These are phyloP conservation scores for Heteropelma amictum DNA, from an alignment of 2,888 invertebrate genomes.

Conservation along the genomic window DNA sequence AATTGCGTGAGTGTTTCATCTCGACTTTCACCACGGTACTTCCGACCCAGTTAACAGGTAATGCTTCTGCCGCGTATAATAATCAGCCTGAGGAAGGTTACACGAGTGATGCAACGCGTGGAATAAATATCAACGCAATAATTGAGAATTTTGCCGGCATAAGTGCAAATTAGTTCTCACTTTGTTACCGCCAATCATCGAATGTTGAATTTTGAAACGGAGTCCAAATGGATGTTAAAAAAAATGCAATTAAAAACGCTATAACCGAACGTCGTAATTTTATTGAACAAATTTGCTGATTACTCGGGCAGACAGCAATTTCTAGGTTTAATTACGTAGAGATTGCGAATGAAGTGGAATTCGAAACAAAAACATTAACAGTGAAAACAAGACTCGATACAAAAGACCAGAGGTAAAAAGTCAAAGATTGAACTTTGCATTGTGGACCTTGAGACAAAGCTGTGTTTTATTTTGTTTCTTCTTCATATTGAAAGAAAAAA, in stretches of 20 bases:
- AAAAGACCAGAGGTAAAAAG: not conserved
- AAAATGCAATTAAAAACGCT: not conserved
- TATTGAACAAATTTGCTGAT: conserved; percentile 7
- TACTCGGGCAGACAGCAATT: too few species aligned
- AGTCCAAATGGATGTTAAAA: conserved; percentile 27
- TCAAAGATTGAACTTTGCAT: conserved; percentile 42
- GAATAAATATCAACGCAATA: conserved; percentile 40
- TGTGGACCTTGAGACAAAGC: not conserved
- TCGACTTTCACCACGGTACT: conserved; percentile 34
- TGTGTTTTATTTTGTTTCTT: not conserved
- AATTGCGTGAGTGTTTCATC: not conserved
- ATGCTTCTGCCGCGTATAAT: conserved; percentile 8
- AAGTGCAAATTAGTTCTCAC: not conserved
- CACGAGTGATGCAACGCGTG: conserved; percentile 19
- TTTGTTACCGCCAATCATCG: conserved; percentile 4
- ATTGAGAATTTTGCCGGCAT: conserved; percentile 33
- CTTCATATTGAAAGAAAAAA: not conserved
- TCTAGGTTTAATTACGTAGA: not conserved
- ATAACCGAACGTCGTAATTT: not conserved
- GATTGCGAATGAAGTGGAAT: too few species aligned
- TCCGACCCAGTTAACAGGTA: conserved; percentile 25
- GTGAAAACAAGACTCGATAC: not conserved
- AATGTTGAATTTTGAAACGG: conserved; percentile 18
- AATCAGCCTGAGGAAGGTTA: conserved; percentile 13
- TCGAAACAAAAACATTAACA: conserved; percentile 1